Base-by-base conservation (phyloP, 2,797 vertebrate genomes). In the Lophius americanus region DNA sequence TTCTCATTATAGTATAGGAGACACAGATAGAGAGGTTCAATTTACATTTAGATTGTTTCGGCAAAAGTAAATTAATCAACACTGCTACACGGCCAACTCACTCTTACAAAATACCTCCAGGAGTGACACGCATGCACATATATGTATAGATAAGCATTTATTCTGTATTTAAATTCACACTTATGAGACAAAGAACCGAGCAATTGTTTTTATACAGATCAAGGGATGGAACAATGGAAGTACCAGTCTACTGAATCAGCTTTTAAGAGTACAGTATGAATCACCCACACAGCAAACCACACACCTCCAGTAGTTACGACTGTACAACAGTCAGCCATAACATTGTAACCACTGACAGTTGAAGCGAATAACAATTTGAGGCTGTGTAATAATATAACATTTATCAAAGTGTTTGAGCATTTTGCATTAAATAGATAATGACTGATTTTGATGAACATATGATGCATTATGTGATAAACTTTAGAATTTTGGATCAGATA, bases 21-120 rank as follows among this genome's bases (percentile, higher is more conserved):
- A 88, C 90, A 92, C 86, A 92, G 93, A 93, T 93, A 93, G 91
- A 92, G 91, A 89, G 89, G 86, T 91, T 82, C 89, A 92, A 94
- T 94, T 94, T 94, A 92, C 93, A 94, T 94, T 93, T 94, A 94
- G 92, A 94, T 93, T 94, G 93, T 93, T 93, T 93, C 91, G 92
- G 88, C 84, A 91, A 74, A 89, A 91, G 85, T 94, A 93, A 94
- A 93, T 93, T 91, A 93, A 94, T 92, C 89, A 92, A 89, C 88
- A 87, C 82, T 72, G 75, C 85, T 89, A 76, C 77, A 70, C 59
- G 54, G 84, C 69, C 81, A 79, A 72, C 68, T 79, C 71, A 72
- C 85, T 82, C 67, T 47, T 70, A 70, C 61, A 51, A 65, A 81
- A 81, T 73, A 81, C 73, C 77, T 82, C 83, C 60, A 83, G 67